phyloP scores from a whole-genome alignment of 2,888 invertebrate genomes.

The Drosophila antonietae region DNA sequence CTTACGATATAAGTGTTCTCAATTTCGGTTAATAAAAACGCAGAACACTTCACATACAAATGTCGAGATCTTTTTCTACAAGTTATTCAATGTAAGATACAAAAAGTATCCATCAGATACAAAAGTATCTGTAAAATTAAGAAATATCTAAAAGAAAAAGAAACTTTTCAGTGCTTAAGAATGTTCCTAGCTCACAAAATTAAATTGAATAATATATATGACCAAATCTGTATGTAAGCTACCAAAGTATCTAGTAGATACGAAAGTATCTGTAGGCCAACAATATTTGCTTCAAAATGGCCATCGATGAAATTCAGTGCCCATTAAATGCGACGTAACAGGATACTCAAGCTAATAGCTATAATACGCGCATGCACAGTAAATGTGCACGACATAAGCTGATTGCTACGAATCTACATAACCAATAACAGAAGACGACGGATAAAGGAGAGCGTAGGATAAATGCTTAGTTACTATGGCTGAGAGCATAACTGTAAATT shows the following conservation, averaged over 20 bases:
- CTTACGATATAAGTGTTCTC: neutral
- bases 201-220: neutral
- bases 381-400: conserved; percentile 2
- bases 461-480: conserved; percentile 29
- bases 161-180: too few relatives aligned
- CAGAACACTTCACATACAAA: neutral
- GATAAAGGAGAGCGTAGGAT: neutral
- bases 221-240: neutral
- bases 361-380: neutral
- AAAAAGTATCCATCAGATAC: neutral
- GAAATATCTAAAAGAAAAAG: too few relatives aligned
- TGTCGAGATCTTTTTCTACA: neutral
- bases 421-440: conserved; percentile 25
- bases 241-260: neutral
- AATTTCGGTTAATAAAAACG: neutral
- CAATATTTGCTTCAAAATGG: neutral
- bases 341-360: neutral
- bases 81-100: neutral
- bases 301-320: neutral
- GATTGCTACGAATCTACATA: conserved; percentile 33
- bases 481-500: conserved; percentile 29
- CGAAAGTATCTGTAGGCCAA: neutral
- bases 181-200: too few relatives aligned
- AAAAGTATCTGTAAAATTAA: neutral
- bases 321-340: neutral